phyloP scores from a whole-genome alignment of 2,797 vertebrate genomes.

The Eospalax fontanierii region DNA sequence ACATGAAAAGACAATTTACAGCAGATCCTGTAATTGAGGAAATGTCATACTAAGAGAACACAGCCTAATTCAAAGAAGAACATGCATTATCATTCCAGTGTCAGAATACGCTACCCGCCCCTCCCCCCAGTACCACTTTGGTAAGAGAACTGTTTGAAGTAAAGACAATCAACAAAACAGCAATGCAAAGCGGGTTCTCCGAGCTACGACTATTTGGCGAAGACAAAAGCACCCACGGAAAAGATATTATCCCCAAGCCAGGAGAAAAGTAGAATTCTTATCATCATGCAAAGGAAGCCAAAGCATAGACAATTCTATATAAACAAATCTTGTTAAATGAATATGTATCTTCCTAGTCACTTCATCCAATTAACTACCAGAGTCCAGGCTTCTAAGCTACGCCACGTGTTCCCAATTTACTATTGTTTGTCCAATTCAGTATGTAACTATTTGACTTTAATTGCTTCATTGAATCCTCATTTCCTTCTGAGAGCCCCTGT shows the following conservation, averaged over 20 bases:
- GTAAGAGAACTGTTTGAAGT: neutral
- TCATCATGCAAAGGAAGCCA: neutral
- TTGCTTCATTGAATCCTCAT: neutral
- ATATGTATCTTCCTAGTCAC: neutral
- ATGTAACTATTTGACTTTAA: neutral
- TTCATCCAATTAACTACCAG: neutral
- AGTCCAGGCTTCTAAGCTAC: neutral
- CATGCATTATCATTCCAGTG: accelerated
- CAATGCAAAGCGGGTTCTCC: neutral
- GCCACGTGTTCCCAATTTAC: neutral
- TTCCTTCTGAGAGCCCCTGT: neutral
- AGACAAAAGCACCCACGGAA: neutral
- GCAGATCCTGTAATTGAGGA: neutral
- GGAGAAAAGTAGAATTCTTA: neutral
- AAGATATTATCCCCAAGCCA: neutral
- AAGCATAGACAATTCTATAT: neutral
- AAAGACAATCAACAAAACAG: neutral
- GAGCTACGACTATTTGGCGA: accelerated
- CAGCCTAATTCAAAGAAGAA: neutral
- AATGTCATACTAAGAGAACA: neutral
- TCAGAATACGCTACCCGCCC: neutral
- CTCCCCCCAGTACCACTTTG: neutral
- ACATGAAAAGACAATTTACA: neutral
- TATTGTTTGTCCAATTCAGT: neutral
- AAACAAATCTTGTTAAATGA: neutral